These are phyloP conservation scores for Rosalia funebris DNA, from an alignment of 2,888 invertebrate species.

Conservation along the genomic window DNA sequence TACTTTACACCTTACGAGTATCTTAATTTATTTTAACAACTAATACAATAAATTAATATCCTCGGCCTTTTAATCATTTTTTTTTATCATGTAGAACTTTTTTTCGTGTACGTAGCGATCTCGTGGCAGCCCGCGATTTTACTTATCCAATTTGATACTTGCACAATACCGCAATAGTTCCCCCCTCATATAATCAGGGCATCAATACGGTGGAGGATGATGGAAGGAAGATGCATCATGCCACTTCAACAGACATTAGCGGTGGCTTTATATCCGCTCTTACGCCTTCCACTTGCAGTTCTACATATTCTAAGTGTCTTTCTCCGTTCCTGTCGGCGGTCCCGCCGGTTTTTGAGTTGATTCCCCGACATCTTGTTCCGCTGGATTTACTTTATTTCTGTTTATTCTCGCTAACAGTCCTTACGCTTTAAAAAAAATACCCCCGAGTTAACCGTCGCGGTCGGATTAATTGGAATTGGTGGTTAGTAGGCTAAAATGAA, in stretches of 20 bases:
- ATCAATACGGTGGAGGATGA: conserved; percentile 23
- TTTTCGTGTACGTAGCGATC: too few species aligned
- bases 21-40: too few species aligned
- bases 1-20: too few species aligned
- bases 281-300: conserved; percentile 23
- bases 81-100: too few species aligned
- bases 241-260: conserved; percentile 26
- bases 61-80: too few species aligned
- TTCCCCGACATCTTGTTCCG: background rate
- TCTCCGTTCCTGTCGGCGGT: conserved; percentile 8
- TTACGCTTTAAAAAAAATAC: too few species aligned
- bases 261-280: conserved; percentile 23
- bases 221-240: conserved; percentile 27
- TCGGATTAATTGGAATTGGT: too few species aligned
- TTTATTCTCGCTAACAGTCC: background rate
- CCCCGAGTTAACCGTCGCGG: too few species aligned
- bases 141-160: conserved; percentile 23
- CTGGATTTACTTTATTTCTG: background rate
- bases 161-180: conserved; percentile 9
- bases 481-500: too few species aligned
- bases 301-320: conserved; percentile 12
- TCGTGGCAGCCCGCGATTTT: conserved; percentile 4
- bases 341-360: conserved; percentile 11
- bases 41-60: too few species aligned
- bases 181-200: conserved; percentile 19